These are phyloP conservation scores for Helleia helle DNA, from an alignment of 2,888 invertebrate genomes.

Conservation along the genomic window DNA sequence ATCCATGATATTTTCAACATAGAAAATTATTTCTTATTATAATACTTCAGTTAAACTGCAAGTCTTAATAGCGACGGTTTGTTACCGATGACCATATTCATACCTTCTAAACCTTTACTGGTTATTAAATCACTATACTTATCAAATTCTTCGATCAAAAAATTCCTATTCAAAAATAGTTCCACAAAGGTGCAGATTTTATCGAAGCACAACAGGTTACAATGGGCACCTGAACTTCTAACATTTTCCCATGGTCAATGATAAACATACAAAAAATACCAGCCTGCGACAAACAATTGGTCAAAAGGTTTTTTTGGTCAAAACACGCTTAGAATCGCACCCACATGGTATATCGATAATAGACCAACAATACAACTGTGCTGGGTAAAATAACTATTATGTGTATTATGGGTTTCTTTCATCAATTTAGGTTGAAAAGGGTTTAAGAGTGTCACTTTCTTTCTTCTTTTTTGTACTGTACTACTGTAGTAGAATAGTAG, in stretches of 20 bases:
- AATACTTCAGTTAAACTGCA: no score
- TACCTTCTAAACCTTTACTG: background rate
- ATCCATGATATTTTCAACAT: no score
- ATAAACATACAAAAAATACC: slow-evolving; percentile 68
- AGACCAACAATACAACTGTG: slow-evolving; percentile 51
- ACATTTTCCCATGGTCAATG: slow-evolving; percentile 74
- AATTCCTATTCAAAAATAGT: slow-evolving; percentile 19
- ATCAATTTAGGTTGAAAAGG: slow-evolving; percentile 65
- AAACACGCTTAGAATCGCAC: slow-evolving; percentile 52
- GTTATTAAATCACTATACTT: background rate
- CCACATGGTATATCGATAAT: slow-evolving; percentile 55
- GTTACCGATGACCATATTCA: background rate
- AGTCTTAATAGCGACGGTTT: no score
- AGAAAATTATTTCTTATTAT: no score
- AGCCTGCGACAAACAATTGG: slow-evolving; percentile 67
- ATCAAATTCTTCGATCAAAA: slow-evolving; percentile 4
- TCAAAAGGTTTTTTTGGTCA: slow-evolving; percentile 60
- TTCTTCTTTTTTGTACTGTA: slow-evolving; percentile 19
- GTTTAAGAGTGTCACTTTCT: slow-evolving; percentile 67
- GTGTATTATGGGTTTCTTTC: slow-evolving; percentile 62
- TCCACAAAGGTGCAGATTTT: slow-evolving; percentile 40
- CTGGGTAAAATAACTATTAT: slow-evolving; percentile 67
- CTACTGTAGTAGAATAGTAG: no score
- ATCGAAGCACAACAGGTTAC: slow-evolving; percentile 64
- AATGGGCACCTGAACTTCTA: slow-evolving; percentile 63